Percentiles rank a stretch among this genome's conserved stretches.
Evolutionary conservation across 2,888 invertebrate species (phyloP).

Genomic region (Spisula solida): DNA sequence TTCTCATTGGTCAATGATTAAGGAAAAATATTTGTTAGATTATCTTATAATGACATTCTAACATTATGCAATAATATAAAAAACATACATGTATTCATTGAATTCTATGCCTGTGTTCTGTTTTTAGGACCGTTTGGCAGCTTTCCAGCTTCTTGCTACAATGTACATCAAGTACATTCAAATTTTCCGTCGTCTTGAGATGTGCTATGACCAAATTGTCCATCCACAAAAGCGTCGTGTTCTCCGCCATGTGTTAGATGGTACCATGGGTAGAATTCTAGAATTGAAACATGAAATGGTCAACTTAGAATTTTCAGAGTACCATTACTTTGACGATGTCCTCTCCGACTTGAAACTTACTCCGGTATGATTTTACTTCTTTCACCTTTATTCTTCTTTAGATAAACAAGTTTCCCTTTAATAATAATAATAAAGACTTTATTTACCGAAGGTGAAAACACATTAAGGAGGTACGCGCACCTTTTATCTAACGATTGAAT

Average conservation of each 20-base stretch:
- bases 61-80: background rate
- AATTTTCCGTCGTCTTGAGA: conserved; percentile 92
- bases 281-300: conserved; percentile 96
- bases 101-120: conserved; percentile 23
- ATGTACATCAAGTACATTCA: conserved; percentile 94
- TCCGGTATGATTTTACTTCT: conserved; percentile 88
- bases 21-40: background rate
- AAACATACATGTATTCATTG: too few species aligned
- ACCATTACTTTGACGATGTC: conserved; percentile 95
- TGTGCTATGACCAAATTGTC: conserved; percentile 95
- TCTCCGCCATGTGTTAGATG: conserved; percentile 89
- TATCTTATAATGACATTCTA: too few species aligned
- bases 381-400: background rate
- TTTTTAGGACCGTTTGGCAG: conserved; percentile 86
- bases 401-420: background rate
- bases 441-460: too few species aligned
- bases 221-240: conserved; percentile 97
- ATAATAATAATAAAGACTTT: too few species aligned
- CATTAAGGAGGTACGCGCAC: too few species aligned
- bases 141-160: conserved; percentile 87
- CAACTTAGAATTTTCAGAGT: conserved; percentile 94
- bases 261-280: conserved; percentile 93
- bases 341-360: conserved; percentile 92
- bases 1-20: background rate
- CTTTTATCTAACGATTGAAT: too few species aligned